Evolutionary conservation across 1,140 invertebrate species (phyloP), one percentile per base, ranked within the genome.

Genomic region (Oedothorax gibbosus): DNA sequence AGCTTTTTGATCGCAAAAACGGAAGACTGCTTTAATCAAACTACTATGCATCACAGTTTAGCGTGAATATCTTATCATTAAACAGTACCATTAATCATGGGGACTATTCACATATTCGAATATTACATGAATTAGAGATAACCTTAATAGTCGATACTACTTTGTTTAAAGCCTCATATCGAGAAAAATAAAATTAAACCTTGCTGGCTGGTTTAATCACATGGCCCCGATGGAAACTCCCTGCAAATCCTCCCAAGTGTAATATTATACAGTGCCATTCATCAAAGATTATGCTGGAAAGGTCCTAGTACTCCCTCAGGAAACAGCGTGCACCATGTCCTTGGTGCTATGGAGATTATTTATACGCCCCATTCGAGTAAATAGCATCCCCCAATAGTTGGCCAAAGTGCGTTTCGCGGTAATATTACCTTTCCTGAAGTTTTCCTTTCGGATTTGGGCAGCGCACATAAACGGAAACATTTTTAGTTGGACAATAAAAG

Each of bases 211-310:
- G 49, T 79, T 68, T 79, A 79, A 79, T 65, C 76, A 56, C 6
- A 64, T 51, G 50, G 49, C 49, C 49, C 49, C 49, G 57, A n/a
- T 9, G 21, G 57, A 64, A 64, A 60, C 51, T 64, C 15, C 73
- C 51, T 49, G 50, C n/a, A n/a, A 66, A 15, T 68, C 60, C 62
- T 64, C 64, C 62, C 76, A 66, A 78, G 76, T 54, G 76, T 66
- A 78, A 78, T 68, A 78, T 78, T 78, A 78, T 53, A 66, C 76
- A 54, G 51, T 5, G 51, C 65, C 76, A 78, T 78, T 78, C 68
- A 78, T 78, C 64, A 66, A 18, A 18, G 18, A 64, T 64, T 77
- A 53, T 77, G 60, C 56, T 60, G 14, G 60, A n/a, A 12, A 35
- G 60, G 35, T 56, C n/a, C 15, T 75, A 71, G 49, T 51, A 66